A percentile compares a stretch with the other conserved stretches of the same genome.
These are phyloP conservation scores for Beaufortia kweichowensis DNA, from an alignment of 2,113 vertebrate genomes.

Conservation along the genomic window DNA sequence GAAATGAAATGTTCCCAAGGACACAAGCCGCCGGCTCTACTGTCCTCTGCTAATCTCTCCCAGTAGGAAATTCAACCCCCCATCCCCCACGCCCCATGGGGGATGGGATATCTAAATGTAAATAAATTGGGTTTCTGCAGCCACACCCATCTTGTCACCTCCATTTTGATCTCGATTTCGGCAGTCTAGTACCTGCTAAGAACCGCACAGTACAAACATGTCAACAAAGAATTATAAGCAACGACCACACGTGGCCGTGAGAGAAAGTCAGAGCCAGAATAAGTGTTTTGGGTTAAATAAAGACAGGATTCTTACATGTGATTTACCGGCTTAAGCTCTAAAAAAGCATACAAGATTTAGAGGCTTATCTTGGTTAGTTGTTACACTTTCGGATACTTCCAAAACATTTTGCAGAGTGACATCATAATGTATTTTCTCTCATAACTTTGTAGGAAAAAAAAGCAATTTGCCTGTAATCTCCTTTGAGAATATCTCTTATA, in stretches of 20 bases:
- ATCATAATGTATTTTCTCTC: not conserved
- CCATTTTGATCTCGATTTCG: slow-evolving; percentile 31
- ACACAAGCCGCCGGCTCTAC: slow-evolving; percentile 51
- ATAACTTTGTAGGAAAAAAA: not conserved
- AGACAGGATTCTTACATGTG: not conserved
- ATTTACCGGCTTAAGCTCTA: slow-evolving; percentile 3
- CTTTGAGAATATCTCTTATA: not conserved
- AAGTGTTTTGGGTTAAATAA: slow-evolving; percentile 40
- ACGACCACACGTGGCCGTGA: slow-evolving; percentile 36
- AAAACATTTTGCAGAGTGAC: slow-evolving; percentile 7
- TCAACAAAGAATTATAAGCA: slow-evolving; percentile 18
- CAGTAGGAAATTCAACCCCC: slow-evolving; percentile 63
- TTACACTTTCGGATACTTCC: slow-evolving; percentile 14
- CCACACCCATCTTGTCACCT: slow-evolving; percentile 33
- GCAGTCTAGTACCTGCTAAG: not conserved
- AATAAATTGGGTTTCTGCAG: slow-evolving; percentile 41
- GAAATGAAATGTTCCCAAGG: slow-evolving; percentile 55
- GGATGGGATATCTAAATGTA: slow-evolving; percentile 32
- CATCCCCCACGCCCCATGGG: slow-evolving; percentile 13
- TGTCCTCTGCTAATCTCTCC: slow-evolving; percentile 54
- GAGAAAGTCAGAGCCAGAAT: slow-evolving; percentile 30
- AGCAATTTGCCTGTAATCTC: not conserved
- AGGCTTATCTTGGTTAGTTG: slow-evolving; percentile 14
- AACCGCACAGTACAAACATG: slow-evolving; percentile 33
- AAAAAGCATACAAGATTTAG: not conserved